phyloP scores from a whole-genome alignment of 2,797 vertebrate species.

The Ciconia nigra region DNA sequence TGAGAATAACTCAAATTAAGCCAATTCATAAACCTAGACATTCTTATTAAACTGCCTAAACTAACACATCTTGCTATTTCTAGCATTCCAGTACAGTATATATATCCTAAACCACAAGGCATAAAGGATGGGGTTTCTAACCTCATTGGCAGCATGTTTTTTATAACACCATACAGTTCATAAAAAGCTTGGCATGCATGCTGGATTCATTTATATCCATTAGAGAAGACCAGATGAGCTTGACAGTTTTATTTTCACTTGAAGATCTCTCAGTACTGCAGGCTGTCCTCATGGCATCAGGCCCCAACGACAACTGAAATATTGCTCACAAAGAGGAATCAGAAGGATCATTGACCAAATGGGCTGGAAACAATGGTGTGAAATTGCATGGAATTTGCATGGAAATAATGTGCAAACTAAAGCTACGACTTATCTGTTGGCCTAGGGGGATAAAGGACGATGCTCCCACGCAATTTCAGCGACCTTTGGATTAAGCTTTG shows the following conservation, averaged over 20 bases:
- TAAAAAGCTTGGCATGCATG: conserved; percentile 45
- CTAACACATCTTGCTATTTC: conserved; percentile 54
- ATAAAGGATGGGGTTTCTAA: conserved; percentile 54
- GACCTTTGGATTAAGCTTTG: background rate
- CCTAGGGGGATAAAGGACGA: background rate
- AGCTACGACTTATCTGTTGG: background rate
- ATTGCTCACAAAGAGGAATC: background rate
- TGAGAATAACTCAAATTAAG: conserved; percentile 25
- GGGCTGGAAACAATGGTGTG: background rate
- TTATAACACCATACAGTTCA: conserved; percentile 34
- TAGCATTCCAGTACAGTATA: conserved; percentile 36
- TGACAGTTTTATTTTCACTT: conserved; percentile 48
- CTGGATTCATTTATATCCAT: conserved; percentile 60
- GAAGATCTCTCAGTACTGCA: background rate
- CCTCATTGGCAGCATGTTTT: conserved; percentile 48
- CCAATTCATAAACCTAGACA: conserved; percentile 35
- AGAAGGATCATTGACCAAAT: background rate
- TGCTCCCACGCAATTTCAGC: background rate
- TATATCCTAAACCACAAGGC: conserved; percentile 60
- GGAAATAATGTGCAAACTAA: background rate
- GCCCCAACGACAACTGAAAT: background rate
- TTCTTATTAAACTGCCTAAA: conserved; percentile 49
- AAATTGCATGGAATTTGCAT: background rate
- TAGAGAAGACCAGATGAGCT: conserved; percentile 49
- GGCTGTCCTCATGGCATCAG: background rate